A percentile compares a stretch with the other conserved stretches of the same genome.
Evolutionary conservation across 2,113 vertebrate species (phyloP).

Genomic region (Microtus richardsoni): DNA sequence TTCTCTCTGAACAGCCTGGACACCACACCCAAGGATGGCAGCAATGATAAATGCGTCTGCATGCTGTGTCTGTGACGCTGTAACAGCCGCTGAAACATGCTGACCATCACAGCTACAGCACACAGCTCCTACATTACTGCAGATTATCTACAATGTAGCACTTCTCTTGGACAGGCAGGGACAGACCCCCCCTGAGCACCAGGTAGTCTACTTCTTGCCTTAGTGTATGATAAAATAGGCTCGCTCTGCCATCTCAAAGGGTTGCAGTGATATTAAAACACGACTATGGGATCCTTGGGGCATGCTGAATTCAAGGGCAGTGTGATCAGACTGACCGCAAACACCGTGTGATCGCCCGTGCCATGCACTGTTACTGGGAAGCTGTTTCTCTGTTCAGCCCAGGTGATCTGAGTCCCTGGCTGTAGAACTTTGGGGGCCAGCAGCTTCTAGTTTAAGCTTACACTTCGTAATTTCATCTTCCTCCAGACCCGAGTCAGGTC

Average conservation of each 20-base stretch:
- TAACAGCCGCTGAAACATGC: background rate
- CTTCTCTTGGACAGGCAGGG: background rate
- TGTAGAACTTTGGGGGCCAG: background rate
- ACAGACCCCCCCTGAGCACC: background rate
- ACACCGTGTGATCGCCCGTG: rapidly evolving
- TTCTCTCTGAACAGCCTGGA: rapidly evolving
- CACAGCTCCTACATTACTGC: rapidly evolving
- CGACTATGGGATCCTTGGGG: background rate
- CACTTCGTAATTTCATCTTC: rapidly evolving
- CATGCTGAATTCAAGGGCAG: rapidly evolving
- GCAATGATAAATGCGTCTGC: rapidly evolving
- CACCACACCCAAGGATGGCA: rapidly evolving
- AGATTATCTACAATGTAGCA: background rate
- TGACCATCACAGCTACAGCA: no score
- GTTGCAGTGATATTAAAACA: background rate
- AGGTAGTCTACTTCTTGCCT: rapidly evolving
- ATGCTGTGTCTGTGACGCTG: background rate
- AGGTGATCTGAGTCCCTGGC: rapidly evolving
- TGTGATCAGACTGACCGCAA: rapidly evolving
- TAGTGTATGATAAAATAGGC: background rate
- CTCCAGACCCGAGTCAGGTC: background rate
- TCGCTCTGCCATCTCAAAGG: background rate
- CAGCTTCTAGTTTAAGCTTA: rapidly evolving
- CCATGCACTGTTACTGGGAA: background rate
- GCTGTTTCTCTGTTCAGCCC: background rate